These are phyloP conservation scores for Saturnia pavonia DNA, from an alignment of 2,888 invertebrate genomes.

Conservation along the genomic window DNA sequence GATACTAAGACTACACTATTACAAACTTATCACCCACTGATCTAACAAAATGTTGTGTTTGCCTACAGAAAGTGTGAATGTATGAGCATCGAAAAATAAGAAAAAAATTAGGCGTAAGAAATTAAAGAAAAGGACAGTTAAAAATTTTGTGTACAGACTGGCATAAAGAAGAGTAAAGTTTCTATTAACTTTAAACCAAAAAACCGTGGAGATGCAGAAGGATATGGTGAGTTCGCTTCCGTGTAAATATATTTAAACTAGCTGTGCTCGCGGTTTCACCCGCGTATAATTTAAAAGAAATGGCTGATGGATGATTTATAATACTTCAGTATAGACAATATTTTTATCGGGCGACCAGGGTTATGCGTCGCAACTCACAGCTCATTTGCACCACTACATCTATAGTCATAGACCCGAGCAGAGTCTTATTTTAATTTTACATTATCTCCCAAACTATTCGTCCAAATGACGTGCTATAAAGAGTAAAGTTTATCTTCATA, in stretches of 20 bases:
- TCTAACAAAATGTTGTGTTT: conserved; percentile 54
- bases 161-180: conserved; percentile 46
- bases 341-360: too few species aligned
- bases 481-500: too few species aligned
- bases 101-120: conserved; percentile 58
- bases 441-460: too few species aligned
- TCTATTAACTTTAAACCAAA: conserved; percentile 8
- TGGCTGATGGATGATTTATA: too few species aligned
- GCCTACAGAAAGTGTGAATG: conserved; percentile 70
- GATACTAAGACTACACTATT: conserved; percentile 41
- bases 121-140: conserved; percentile 55
- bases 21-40: neutral
- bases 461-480: too few species aligned
- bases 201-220: conserved; percentile 25
- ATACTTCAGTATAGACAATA: too few species aligned
- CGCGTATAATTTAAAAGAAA: too few species aligned
- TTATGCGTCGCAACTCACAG: too few species aligned
- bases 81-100: conserved; percentile 45
- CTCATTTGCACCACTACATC: too few species aligned
- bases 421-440: too few species aligned
- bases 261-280: too few species aligned
- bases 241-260: conserved; percentile 30
- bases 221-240: conserved; percentile 49
- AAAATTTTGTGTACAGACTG: conserved; percentile 72
- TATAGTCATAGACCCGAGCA: too few species aligned